Evolutionary conservation across 2,797 vertebrate genomes (phyloP).

Genomic region (Enteromius treurensis): DNA sequence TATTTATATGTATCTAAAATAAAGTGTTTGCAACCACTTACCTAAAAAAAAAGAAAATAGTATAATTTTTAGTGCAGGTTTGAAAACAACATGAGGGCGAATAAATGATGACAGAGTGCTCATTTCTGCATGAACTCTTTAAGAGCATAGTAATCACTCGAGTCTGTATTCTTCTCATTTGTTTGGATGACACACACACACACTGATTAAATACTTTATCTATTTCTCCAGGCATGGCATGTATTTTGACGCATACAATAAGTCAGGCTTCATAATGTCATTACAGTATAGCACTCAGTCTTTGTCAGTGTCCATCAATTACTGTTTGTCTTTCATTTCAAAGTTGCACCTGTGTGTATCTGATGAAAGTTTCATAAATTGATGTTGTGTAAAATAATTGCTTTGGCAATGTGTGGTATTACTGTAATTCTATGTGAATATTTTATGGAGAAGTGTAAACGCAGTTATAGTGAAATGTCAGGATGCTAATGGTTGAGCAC

Average conservation of each 20-base stretch:
- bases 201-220: neutral
- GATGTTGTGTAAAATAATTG: neutral
- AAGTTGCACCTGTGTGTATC: neutral
- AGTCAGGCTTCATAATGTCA: neutral
- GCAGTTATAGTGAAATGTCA: neutral
- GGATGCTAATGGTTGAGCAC: neutral
- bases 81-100: neutral
- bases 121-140: neutral
- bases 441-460: slow-evolving; percentile 1
- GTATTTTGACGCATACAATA: slow-evolving; percentile 10
- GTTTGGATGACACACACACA: neutral
- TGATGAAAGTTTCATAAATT: neutral
- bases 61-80: neutral
- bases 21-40: too few species aligned
- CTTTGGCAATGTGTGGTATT: neutral
- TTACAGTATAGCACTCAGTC: neutral
- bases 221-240: neutral
- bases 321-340: neutral
- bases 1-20: too few species aligned
- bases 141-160: neutral
- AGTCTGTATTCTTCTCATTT: neutral
- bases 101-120: neutral
- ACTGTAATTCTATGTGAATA: neutral
- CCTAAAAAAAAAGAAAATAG: too few species aligned
- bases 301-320: slow-evolving; percentile 11